Evolutionary conservation across 1,140 invertebrate species (phyloP), one percentile per base, ranked within the genome.

Genomic region (Mamestra configurata): DNA sequence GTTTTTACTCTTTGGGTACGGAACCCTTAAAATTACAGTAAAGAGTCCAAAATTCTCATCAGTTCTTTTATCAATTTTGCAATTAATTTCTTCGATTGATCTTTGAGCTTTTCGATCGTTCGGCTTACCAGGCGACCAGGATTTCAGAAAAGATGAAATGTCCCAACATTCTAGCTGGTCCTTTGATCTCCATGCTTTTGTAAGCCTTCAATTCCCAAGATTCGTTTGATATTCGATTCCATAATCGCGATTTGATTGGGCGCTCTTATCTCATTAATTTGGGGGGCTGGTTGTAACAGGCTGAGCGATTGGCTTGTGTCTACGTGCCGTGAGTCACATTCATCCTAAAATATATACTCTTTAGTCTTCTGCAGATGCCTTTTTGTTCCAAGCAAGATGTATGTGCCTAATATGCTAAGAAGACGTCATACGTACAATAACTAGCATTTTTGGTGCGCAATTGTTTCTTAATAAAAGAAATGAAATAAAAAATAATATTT

Each of bases 141-240:
- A 31, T 15, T 37, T 37, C 35, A 18, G 31, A 10, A 70, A 49
- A 49, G 66, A 70, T 40, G 49, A 70, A 49, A 49, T 51, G 43
- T 61, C 57, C n/a, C 57, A 61, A 61, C 57, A 61, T n/a, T 35
- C 57, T 18, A 18, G 27, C 1, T 11, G 7, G 35, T 20, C 37
- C 59, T 66, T 66, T 66, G 61, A 61, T 61, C 57, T 61, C n/a
- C 5, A 22, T 8, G n/a, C 15, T 61, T 61, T 37, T 61, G 57
- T 37, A 15, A 61, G n/a, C 31, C 57, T 37, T 37, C 57, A 18
- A 35, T 61, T 37, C 15, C 13, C 15, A 37, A 35, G 27, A 66
- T 3, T 7, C 37, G 20, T 66, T 66, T 43, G 61, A 43, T 43
- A n/a, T 43, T 66, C 7, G n/a, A 37, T 40, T 64, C 59, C 31